phyloP scores from a whole-genome alignment of 2,888 invertebrate genomes.

The Nipponacmea schrenckii region DNA sequence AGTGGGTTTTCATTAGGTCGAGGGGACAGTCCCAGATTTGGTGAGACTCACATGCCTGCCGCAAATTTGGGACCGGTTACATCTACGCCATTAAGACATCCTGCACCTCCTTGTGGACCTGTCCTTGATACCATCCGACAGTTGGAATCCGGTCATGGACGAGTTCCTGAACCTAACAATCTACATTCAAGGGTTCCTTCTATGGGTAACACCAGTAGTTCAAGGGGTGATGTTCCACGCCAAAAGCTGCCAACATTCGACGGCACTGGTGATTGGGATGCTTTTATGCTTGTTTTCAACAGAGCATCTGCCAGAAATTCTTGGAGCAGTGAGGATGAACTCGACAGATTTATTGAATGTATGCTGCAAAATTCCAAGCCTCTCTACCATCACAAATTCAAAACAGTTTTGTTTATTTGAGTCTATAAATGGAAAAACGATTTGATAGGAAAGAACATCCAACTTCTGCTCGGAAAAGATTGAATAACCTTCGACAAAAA shows the following conservation, averaged over 20 bases:
- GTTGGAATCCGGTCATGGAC: background rate
- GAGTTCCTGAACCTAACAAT: background rate
- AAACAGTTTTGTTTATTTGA: background rate
- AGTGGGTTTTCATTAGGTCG: no score
- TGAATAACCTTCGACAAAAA: background rate
- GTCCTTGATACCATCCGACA: background rate
- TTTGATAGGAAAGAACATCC: background rate
- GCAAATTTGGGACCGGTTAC: background rate
- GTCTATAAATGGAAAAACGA: background rate
- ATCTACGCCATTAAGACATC: background rate
- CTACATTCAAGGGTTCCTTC: no score
- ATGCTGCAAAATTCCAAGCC: background rate
- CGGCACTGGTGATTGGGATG: conserved; percentile 1
- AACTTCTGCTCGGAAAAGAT: background rate
- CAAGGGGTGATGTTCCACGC: background rate
- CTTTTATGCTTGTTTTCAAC: background rate
- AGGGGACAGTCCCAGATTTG: no score
- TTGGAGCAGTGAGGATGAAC: background rate
- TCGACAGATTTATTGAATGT: background rate
- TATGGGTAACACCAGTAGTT: no score
- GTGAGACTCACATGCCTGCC: background rate
- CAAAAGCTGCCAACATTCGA: background rate
- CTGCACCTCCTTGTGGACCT: background rate
- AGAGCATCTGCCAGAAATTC: background rate
- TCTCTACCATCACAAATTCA: background rate